These are phyloP conservation scores for Parnassius apollo DNA, from an alignment of 2,888 invertebrate genomes.

Conservation along the genomic window DNA sequence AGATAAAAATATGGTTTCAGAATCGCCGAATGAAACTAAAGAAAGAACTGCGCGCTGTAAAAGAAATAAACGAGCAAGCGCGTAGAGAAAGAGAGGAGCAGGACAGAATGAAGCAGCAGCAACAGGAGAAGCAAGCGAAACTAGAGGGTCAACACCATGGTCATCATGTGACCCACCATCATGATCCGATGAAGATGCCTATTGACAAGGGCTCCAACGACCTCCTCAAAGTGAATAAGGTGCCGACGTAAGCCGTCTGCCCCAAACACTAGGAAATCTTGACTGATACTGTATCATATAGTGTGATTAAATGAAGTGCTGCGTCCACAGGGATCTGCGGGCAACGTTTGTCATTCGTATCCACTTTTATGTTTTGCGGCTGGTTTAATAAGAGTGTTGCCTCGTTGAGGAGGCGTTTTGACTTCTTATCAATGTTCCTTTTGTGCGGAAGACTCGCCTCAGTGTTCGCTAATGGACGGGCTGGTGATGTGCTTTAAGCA, in stretches of 20 bases:
- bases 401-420: constrained; percentile 66
- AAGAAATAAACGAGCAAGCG: constrained; percentile 97
- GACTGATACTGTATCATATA: constrained; percentile 81
- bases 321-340: constrained; percentile 69
- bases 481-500: constrained; percentile 82
- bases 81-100: constrained; percentile 94
- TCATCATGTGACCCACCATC: constrained; percentile 86
- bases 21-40: constrained; percentile 98
- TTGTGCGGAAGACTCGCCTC: constrained; percentile 75
- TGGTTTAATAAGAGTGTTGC: constrained; percentile 50
- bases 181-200: constrained; percentile 87
- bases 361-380: constrained; percentile 78
- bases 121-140: constrained; percentile 92
- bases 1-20: constrained; percentile 99
- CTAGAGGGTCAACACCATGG: constrained; percentile 87
- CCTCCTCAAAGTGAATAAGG: constrained; percentile 89
- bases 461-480: constrained; percentile 72
- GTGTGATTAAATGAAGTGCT: constrained; percentile 77
- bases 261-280: constrained; percentile 61
- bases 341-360: constrained; percentile 74
- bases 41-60: constrained; percentile 96
- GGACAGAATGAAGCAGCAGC: constrained; percentile 94
- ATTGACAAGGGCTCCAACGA: constrained; percentile 88
- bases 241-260: constrained; percentile 85
- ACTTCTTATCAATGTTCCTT: constrained; percentile 76